phyloP scores from a whole-genome alignment of 2,888 invertebrate species.

The Abrostola tripartita region DNA sequence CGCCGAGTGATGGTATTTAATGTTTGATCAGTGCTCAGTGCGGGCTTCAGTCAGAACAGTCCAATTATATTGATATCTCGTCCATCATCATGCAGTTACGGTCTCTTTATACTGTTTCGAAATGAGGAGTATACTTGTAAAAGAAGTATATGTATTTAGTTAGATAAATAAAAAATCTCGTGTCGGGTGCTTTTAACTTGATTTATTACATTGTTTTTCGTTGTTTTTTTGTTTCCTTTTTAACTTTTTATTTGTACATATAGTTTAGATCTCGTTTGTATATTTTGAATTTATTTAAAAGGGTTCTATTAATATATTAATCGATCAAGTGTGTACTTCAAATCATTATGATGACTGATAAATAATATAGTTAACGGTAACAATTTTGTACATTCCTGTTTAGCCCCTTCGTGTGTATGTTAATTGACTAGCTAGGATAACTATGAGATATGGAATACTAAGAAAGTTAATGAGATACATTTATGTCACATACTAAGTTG shows the following conservation, averaged over 20 bases:
- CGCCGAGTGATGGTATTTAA: conserved; percentile 32
- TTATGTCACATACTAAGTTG: conserved; percentile 24
- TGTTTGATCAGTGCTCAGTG: conserved; percentile 26
- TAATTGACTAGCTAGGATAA: conserved; percentile 23
- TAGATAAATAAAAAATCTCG: conserved; percentile 41
- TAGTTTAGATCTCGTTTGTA: conserved; percentile 51
- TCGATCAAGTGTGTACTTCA: conserved; percentile 35
- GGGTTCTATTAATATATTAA: conserved; percentile 26
- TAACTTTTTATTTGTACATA: conserved; percentile 54
- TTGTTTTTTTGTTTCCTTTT: conserved; percentile 53
- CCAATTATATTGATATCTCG: conserved; percentile 26
- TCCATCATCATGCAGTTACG: conserved; percentile 35
- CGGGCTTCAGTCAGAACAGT: conserved; percentile 19
- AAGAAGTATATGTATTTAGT: conserved; percentile 16
- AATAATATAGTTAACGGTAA: conserved; percentile 39
- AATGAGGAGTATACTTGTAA: conserved; percentile 23
- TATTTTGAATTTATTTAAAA: conserved; percentile 37
- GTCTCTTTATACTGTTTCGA: conserved; percentile 27
- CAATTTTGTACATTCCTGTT: conserved; percentile 52
- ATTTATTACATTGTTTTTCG: conserved; percentile 38
- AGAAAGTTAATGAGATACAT: conserved; percentile 22
- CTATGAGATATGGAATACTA: conserved; percentile 16
- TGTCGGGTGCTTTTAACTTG: conserved; percentile 29
- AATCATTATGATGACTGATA: conserved; percentile 50
- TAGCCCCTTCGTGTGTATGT: conserved; percentile 31